Evolutionary conservation across 2,113 vertebrate genomes (phyloP).

Genomic region (Panthera uncia): DNA sequence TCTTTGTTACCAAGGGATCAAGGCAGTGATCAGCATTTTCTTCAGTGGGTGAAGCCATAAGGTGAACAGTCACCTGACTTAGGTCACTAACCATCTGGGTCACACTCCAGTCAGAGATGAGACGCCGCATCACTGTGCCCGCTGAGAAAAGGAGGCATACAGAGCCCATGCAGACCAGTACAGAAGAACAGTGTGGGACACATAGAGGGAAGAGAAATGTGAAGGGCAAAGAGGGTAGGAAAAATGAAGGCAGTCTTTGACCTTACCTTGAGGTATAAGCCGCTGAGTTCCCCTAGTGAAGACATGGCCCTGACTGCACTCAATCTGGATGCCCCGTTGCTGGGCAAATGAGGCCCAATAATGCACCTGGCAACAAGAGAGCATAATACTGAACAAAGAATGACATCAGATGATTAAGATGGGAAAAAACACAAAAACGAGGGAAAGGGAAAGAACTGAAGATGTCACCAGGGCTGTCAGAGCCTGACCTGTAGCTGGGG

Average conservation of each 20-base stretch:
- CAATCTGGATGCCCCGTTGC: constrained; percentile 96
- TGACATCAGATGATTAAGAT: neutral
- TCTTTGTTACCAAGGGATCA: constrained; percentile 95
- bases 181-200: neutral
- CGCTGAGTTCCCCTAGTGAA: constrained; percentile 96
- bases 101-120: constrained; percentile 98
- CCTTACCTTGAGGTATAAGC: constrained; percentile 95
- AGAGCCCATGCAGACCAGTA: neutral
- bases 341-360: constrained; percentile 99
- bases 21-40: constrained; percentile 95
- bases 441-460: neutral
- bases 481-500: constrained; percentile 92
- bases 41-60: constrained; percentile 97
- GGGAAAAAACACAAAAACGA: neutral
- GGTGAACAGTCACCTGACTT: constrained; percentile 94
- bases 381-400: neutral
- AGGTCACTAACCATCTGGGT: constrained; percentile 98
- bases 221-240: neutral
- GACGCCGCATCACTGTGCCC: constrained; percentile 97
- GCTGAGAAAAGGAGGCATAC: constrained; percentile 82
- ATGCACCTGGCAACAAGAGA: constrained; percentile 88
- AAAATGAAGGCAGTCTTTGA: neutral
- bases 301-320: constrained; percentile 95
- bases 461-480: neutral
- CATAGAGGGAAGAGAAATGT: neutral